A percentile compares a stretch with the other conserved stretches of the same genome.
These are phyloP conservation scores for Rhimphoctona megacephalus DNA, from an alignment of 2,888 invertebrate species.

Conservation along the genomic window DNA sequence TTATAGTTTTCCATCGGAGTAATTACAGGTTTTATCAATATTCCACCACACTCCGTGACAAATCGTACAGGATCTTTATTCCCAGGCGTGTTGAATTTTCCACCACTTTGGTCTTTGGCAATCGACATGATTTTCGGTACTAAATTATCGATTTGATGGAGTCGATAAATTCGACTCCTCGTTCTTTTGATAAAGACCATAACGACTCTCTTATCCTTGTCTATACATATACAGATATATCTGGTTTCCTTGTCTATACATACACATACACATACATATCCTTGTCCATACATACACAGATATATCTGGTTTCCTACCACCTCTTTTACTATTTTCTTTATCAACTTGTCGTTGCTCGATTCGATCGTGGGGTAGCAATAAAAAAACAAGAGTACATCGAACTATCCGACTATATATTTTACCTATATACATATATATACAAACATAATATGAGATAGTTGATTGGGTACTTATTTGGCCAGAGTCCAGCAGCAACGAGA, in stretches of 20 bases:
- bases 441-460: conserved; percentile 45
- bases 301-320: neutral
- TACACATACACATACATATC: neutral
- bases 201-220: neutral
- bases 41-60: neutral
- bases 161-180: conserved; percentile 20
- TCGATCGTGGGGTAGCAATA: conserved; percentile 1
- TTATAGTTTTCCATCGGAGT: neutral
- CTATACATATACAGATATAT: neutral
- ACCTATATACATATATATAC: neutral
- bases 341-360: conserved; percentile 15
- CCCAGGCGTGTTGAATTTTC: conserved; percentile 1
- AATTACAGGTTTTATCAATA: conserved; percentile 15
- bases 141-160: conserved; percentile 44
- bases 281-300: neutral
- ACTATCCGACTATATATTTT: neutral
- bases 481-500: conserved; percentile 73
- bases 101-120: neutral
- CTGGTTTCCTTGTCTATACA: neutral
- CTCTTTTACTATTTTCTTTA: conserved; percentile 3
- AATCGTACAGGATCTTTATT: neutral
- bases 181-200: conserved; percentile 8
- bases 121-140: conserved; percentile 18
- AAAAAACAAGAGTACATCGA: conserved; percentile 4
- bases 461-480: conserved; percentile 79